Evolutionary conservation across 1,140 invertebrate genomes (phyloP), one percentile per base, ranked within the genome.

Genomic region (Macrocentrus cingulum): DNA sequence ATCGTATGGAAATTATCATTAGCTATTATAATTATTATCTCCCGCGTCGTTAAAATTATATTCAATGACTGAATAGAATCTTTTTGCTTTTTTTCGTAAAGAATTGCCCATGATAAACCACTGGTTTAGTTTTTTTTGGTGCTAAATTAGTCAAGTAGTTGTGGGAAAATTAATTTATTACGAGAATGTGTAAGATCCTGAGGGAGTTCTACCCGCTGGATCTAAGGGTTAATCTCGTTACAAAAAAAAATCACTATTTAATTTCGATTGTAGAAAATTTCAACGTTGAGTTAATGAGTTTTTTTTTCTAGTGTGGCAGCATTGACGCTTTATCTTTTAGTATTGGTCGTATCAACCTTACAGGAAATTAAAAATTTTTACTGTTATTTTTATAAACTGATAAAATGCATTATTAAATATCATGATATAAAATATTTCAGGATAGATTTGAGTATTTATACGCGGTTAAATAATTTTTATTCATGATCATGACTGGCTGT

Each of bases 321-420:
- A n/a, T n/a, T n/a, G n/a, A n/a, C n/a, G n/a, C 37, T 25, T 18
- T 13, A 11, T n/a, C 48, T 15, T 23, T 11, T 51, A 37, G 29
- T 22, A 54, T 54, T 46, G 34, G 15, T 59, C 22, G 32, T 18
- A 5, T 18, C 8, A n/a, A 18, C 6, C 23, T 15, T 37, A 25
- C 32, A 51, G 32, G 25, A 11, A 22, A 2, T 37, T 19, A n/a
- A 56, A 57, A 54, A 60, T 56, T 20, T 63, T 49, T 25, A 36
- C 25, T 34, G 57, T 57, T 23, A 39, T 76, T 76, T 59, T 83
- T 70, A 69, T 78, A 65, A 75, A 81, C 56, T 51, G 70, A 13
- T 57, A 70, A 39, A 75, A 71, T 63, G 42, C 65, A 16, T 19
- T 11, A 25, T 46, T 45, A 20, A 23, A 51, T 9, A 32, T 34